Conservation (phyloP, 2,113 vertebrate genomes). For the Holacanthus passer region DNA sequence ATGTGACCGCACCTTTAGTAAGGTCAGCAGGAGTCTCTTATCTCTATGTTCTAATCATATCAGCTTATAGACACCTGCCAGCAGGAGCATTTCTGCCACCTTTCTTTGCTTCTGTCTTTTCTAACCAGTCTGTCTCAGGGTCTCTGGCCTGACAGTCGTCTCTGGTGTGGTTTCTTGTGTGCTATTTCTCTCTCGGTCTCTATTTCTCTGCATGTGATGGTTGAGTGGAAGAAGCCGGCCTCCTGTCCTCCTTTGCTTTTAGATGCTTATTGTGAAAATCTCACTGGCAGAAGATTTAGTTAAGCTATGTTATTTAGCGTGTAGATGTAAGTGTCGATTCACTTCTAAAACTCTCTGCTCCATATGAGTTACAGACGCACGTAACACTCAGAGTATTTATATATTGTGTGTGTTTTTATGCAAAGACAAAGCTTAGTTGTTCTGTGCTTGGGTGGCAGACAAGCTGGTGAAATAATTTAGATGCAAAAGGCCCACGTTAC, state of each 20-base stretch:
- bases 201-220: constrained; percentile 1
- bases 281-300: constrained; percentile 24
- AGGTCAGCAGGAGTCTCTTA: constrained; percentile 1
- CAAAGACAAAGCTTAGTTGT: background rate
- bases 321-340: constrained; percentile 25
- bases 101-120: constrained; percentile 4
- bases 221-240: background rate
- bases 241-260: constrained; percentile 39
- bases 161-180: constrained; percentile 5
- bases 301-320: constrained; percentile 43
- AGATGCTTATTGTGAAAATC: constrained; percentile 56
- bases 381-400: constrained; percentile 18
- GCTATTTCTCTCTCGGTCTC: background rate
- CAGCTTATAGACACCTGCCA: background rate
- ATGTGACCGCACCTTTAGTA: constrained; percentile 33
- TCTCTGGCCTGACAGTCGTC: background rate
- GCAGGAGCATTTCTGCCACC: constrained; percentile 4
- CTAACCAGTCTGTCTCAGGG: background rate
- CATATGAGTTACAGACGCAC: background rate
- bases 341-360: background rate
- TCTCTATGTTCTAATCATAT: background rate
- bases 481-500: constrained; percentile 24
- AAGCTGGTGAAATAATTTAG: constrained; percentile 31
- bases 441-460: constrained; percentile 37
- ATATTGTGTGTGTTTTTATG: background rate